Evolutionary conservation across 2,797 vertebrate genomes (phyloP), one percentile per base, ranked within the genome.

Genomic region (Gallinago solitaria): DNA sequence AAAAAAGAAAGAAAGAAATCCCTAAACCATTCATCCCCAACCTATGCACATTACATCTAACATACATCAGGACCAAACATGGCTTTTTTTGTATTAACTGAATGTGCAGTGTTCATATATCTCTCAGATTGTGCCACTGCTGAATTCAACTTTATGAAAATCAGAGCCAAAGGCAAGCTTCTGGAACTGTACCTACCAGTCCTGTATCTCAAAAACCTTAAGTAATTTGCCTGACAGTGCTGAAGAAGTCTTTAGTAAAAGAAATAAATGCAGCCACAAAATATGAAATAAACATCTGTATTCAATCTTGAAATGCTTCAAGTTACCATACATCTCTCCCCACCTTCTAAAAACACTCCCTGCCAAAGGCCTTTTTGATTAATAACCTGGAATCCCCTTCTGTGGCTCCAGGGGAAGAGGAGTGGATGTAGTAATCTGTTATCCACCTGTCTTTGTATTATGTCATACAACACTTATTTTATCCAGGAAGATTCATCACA

Each of bases 391-490:
- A 86, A 88, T 88, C 32, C 25, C 85, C 64, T 90, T 92, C 65
- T 4, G 2, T 32, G 54, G 87, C 83, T 95, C 74, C 61, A 89
- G 94, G 90, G 81, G 35, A 70, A 61, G 68, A 77, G 82, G 71
- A 86, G 73, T 65, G 77, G 70, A 84, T 82, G 43, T 75, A 83
- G 76, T 75, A 91, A 96, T 95, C 82, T 94, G 87, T 97, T 95
- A 92, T 91, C 82, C 87, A 86, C 61, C 92, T 91, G 73, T 69
- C 90, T 94, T 61, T 90, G 19, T 32, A 77, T 93, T 96, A 94
- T 85, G 81, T 77, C 91, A 91, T 89, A 94, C 59, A 96, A 90
- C 83, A 35, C 77, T 95, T 96, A 86, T 70, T 97, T 93, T 86
- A 94, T 89, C 69, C 39, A 70, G 69, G 90, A 84, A 92, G 85